These are phyloP conservation scores for Stenotaenia linearis DNA, from an alignment of 2,888 invertebrate genomes.

Conservation along the genomic window DNA sequence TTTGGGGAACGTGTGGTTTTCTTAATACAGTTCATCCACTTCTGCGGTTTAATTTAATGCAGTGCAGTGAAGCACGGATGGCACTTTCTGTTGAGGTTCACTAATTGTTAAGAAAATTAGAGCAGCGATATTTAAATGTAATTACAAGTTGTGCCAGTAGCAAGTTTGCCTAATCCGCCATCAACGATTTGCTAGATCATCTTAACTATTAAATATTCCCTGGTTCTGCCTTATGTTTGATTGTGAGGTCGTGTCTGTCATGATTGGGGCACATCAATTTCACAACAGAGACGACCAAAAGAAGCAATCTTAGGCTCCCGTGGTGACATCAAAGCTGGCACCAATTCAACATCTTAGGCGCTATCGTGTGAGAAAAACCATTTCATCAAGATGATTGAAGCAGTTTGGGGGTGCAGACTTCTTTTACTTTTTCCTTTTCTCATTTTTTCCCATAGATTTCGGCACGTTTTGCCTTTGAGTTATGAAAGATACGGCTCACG, in stretches of 20 bases:
- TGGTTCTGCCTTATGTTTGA: not conserved
- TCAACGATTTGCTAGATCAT: too few relatives aligned
- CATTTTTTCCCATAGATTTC: not conserved
- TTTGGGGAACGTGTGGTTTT: not conserved
- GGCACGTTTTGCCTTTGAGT: slow-evolving; percentile 8
- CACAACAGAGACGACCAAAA: not conserved
- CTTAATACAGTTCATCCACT: not conserved
- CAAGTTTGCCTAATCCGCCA: too few relatives aligned
- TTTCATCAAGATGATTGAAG: slow-evolving; percentile 12
- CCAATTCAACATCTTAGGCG: slow-evolving; percentile 11
- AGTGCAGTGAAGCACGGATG: not conserved
- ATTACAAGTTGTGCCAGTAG: too few relatives aligned
- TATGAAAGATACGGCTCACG: not conserved
- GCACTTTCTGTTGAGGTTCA: not conserved
- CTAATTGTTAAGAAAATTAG: not conserved
- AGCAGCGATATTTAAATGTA: too few relatives aligned
- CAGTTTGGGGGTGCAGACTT: not conserved
- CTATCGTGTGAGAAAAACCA: not conserved
- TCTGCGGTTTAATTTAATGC: not conserved
- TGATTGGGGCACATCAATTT: not conserved
- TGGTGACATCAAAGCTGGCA: slow-evolving; percentile 13
- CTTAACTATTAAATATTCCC: too few relatives aligned
- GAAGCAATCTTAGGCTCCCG: not conserved
- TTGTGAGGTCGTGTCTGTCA: not conserved
- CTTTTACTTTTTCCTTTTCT: not conserved